A percentile compares a stretch with the other conserved stretches of the same genome.
Conservation (phyloP, 2,113 vertebrate species). For the Heloderma charlesbogerti region DNA sequence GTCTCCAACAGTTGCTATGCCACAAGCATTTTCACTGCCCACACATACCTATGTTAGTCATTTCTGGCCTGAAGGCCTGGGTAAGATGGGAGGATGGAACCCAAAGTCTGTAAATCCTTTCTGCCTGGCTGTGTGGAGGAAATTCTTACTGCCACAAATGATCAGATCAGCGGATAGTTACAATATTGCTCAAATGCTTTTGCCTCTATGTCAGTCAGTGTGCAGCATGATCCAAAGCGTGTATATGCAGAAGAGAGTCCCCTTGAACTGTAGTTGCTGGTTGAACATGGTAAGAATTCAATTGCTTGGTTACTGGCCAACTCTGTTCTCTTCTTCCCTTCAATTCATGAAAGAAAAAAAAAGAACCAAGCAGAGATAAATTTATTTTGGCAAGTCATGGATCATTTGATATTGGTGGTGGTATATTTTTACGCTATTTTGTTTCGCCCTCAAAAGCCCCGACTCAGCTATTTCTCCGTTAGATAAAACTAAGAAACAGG, state of each 20-base stretch:
- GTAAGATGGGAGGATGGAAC: not conserved
- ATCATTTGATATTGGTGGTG: conserved; percentile 27
- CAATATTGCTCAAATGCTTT: not conserved
- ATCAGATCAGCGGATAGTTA: not conserved
- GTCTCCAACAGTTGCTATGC: not conserved
- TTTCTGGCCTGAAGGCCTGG: not conserved
- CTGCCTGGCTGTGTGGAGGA: not conserved
- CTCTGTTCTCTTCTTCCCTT: not conserved
- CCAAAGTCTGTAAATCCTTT: not conserved
- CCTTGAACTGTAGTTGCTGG: not conserved
- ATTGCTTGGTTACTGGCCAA: not conserved
- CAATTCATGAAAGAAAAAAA: not conserved
- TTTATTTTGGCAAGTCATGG: conserved; percentile 19
- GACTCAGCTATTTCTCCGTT: not conserved
- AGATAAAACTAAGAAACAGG: not conserved
- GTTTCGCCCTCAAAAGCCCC: conserved; percentile 20
- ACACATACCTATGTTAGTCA: not conserved
- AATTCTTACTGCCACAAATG: not conserved
- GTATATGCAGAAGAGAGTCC: not conserved
- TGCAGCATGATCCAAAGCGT: not conserved
- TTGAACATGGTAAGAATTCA: not conserved
- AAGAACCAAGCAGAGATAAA: conserved; percentile 20
- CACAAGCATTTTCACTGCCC: not conserved
- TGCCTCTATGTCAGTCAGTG: not conserved
- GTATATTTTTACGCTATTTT: conserved; percentile 6